Evolutionary conservation across 2,888 invertebrate genomes (phyloP).

Genomic region (Epistrophella euchroma): DNA sequence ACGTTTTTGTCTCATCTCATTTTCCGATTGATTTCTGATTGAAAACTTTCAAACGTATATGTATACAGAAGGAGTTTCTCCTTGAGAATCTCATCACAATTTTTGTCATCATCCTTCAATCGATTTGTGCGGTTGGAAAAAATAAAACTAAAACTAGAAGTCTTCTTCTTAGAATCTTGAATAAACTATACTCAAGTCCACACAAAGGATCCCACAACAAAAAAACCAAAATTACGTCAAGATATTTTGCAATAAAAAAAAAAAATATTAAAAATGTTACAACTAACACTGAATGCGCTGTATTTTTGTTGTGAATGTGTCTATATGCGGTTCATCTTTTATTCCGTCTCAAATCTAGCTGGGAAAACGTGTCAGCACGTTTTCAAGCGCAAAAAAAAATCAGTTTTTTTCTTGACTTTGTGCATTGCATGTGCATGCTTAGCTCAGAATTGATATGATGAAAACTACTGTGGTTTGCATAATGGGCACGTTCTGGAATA

Average conservation of each 20-base stretch:
- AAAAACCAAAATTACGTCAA: conserved; percentile 66
- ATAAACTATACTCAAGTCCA: conserved; percentile 22
- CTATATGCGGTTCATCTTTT: conserved; percentile 30
- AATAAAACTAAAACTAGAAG: conserved; percentile 54
- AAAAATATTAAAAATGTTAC: neutral
- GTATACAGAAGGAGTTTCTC: conserved; percentile 34
- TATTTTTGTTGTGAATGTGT: conserved; percentile 13
- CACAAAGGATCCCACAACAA: conserved; percentile 63
- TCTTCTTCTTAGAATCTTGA: conserved; percentile 48
- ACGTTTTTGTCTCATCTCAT: conserved; percentile 70
- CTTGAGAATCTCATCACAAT: conserved; percentile 64
- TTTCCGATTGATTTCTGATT: conserved; percentile 76
- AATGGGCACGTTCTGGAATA: conserved; percentile 72
- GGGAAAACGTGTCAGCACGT: conserved; percentile 71
- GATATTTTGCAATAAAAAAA: conserved; percentile 58
- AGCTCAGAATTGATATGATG: conserved; percentile 6
- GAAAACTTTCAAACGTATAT: conserved; percentile 63
- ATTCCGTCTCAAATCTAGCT: conserved; percentile 22
- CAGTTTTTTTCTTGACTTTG: conserved; percentile 58
- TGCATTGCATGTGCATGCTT: conserved; percentile 44
- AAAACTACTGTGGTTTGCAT: conserved; percentile 41
- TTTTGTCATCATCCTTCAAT: conserved; percentile 49
- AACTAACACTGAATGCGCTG: neutral
- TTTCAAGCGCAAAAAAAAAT: conserved; percentile 34
- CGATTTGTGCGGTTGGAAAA: conserved; percentile 44